Evolutionary conservation across 2,888 invertebrate species (phyloP), one percentile per base, ranked within the genome.

Genomic region (Cantharis lateralis): DNA sequence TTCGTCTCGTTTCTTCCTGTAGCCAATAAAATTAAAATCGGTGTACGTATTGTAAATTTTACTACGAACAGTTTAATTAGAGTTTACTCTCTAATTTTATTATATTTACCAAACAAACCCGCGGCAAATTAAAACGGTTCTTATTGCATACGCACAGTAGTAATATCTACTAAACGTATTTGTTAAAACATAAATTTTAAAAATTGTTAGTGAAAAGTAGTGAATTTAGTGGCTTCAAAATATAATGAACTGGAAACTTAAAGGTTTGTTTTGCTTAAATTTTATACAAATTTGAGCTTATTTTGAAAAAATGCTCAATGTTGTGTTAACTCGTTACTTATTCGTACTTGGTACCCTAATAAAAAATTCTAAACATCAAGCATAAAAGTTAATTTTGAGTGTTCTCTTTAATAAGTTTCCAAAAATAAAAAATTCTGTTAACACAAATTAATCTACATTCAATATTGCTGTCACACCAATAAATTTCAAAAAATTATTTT

Each of bases 31-130:
- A n/a, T 48, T 48, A 7, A 20, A 64, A n/a, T 66, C 20, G 26
- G 72, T 26, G 13, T 24, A 76, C 76, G 76, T 76, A 68, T 15
- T 48, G 73, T 16, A 15, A 64, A n/a, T 76, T 76, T 76, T 71
- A 9, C n/a, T 16, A 61, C 24, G 20, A 70, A 64, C 64, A 61
- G 70, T 70, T 69, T 71, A 72, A 76, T 76, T 76, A 76, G 72
- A 70, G 73, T 73, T 70, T 76, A 62, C 70, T 70, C 62, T 64
- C 76, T 76, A 76, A 76, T 76, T 76, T 76, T 76, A 76, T 76
- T 76, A 76, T 76, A 73, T 76, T 76, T 76, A 26, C 76, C 63
- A 24, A 61, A 70, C 68, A 72, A 76, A 72, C 70, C 64, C 63
- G 72, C 48, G 64, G 24, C 62, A 66, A 62, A 66, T 63, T 63